Evolutionary conservation across 2,888 invertebrate species (phyloP).

Genomic region (Lasioglossum zephyrum): DNA sequence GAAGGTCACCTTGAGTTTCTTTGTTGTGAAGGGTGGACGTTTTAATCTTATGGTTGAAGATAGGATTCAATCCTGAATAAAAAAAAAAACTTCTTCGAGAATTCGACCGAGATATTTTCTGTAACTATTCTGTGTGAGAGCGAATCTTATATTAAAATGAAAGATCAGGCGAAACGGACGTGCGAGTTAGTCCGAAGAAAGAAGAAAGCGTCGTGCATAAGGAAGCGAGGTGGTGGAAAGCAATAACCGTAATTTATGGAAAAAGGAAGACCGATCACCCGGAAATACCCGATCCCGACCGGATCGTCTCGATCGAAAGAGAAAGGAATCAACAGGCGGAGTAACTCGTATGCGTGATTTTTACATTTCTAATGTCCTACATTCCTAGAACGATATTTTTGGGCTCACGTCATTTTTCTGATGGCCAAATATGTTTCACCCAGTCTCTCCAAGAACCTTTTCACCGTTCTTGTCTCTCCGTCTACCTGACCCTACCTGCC

Average conservation of each 20-base stretch:
- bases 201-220: background rate
- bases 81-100: too few species aligned
- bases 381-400: constrained; percentile 57
- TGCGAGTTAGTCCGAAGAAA: constrained; percentile 24
- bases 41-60: too few species aligned
- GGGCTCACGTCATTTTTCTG: constrained; percentile 52
- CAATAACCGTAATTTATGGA: constrained; percentile 52
- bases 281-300: constrained; percentile 42
- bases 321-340: constrained; percentile 43
- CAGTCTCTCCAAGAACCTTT: constrained; percentile 28
- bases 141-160: constrained; percentile 2
- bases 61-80: too few species aligned
- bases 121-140: background rate
- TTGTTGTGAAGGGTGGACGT: too few species aligned
- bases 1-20: too few species aligned
- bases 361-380: constrained; percentile 59
- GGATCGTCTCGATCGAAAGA: constrained; percentile 52
- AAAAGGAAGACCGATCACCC: constrained; percentile 52
- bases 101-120: too few species aligned
- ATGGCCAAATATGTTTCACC: constrained; percentile 40
- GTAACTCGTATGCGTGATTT: constrained; percentile 28
- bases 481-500: background rate
- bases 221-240: constrained; percentile 33
- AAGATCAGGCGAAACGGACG: background rate
- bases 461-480: background rate